A percentile compares a stretch with the other conserved stretches of the same genome.
These are phyloP conservation scores for Streblospio benedicti DNA, from an alignment of 1,140 invertebrate species.

Conservation along the genomic window DNA sequence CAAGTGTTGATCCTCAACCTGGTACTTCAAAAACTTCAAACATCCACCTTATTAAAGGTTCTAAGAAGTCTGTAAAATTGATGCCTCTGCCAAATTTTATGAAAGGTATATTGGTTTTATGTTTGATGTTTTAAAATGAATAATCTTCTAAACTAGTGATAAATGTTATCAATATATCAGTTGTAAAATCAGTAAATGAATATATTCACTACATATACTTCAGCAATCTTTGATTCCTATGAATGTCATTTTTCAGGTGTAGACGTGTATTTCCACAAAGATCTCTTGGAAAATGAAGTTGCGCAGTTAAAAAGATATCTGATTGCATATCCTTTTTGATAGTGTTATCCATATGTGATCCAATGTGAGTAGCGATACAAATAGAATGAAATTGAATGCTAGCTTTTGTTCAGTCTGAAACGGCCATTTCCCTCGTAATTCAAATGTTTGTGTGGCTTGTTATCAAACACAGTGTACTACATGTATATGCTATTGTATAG, in stretches of 20 bases:
- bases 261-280: slow-evolving; percentile 26
- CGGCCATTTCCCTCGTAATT: too few relatives aligned
- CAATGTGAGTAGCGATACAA: too few relatives aligned
- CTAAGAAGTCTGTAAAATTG: too few relatives aligned
- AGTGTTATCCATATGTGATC: too few relatives aligned
- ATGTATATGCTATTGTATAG: too few relatives aligned
- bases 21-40: too few relatives aligned
- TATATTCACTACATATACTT: background rate
- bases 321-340: slow-evolving; percentile 38
- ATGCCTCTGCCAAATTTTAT: background rate
- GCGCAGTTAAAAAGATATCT: slow-evolving; percentile 33
- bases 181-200: background rate
- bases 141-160: background rate
- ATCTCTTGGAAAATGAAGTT: slow-evolving; percentile 22
- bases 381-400: too few relatives aligned
- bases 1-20: too few relatives aligned
- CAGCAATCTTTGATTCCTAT: background rate
- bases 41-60: too few relatives aligned
- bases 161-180: background rate
- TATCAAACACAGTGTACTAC: too few relatives aligned
- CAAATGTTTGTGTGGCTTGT: too few relatives aligned
- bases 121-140: background rate
- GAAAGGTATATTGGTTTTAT: background rate
- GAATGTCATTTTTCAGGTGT: slow-evolving; percentile 26
- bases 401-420: too few relatives aligned